Conservation (phyloP, 2,888 invertebrate genomes). For the Pimpla rufipes region DNA sequence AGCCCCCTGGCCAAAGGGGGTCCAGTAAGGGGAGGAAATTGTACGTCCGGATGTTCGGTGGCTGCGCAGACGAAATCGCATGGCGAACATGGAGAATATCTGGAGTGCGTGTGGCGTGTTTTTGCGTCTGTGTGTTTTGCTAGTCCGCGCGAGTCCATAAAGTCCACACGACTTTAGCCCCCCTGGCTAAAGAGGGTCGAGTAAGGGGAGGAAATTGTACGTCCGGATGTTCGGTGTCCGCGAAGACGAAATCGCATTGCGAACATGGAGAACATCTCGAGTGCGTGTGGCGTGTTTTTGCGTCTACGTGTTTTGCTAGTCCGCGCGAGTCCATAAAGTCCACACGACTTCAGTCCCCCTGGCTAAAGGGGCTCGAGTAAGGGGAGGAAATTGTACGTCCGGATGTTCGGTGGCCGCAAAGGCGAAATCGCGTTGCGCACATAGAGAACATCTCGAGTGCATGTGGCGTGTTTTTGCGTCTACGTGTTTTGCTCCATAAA, state of each 20-base stretch:
- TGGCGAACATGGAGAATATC: slow-evolving; percentile 18
- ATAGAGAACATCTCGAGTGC: slow-evolving; percentile 26
- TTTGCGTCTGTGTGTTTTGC: neutral
- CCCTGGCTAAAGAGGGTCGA: too few relatives aligned
- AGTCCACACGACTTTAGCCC: neutral
- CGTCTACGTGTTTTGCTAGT: neutral
- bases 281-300: slow-evolving; percentile 28
- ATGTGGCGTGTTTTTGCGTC: slow-evolving; percentile 5
- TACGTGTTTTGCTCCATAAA: neutral
- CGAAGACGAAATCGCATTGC: too few relatives aligned
- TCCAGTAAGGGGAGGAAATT: slow-evolving; percentile 24
- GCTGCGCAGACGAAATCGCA: too few relatives aligned
- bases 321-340: neutral
- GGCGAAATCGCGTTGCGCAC: neutral
- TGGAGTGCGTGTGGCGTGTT: slow-evolving; percentile 29
- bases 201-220: slow-evolving; percentile 25
- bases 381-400: slow-evolving; percentile 30
- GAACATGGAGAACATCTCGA: slow-evolving; percentile 12
- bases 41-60: slow-evolving; percentile 35
- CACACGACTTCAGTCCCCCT: too few relatives aligned
- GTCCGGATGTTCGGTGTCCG: slow-evolving; percentile 27
- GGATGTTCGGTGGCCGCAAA: slow-evolving; percentile 10
- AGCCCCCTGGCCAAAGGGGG: too few relatives aligned
- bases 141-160: slow-evolving; percentile 1
- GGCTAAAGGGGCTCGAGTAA: too few relatives aligned